Conservation (phyloP, 1,140 invertebrate genomes). For the Neodiprion lecontei region DNA sequence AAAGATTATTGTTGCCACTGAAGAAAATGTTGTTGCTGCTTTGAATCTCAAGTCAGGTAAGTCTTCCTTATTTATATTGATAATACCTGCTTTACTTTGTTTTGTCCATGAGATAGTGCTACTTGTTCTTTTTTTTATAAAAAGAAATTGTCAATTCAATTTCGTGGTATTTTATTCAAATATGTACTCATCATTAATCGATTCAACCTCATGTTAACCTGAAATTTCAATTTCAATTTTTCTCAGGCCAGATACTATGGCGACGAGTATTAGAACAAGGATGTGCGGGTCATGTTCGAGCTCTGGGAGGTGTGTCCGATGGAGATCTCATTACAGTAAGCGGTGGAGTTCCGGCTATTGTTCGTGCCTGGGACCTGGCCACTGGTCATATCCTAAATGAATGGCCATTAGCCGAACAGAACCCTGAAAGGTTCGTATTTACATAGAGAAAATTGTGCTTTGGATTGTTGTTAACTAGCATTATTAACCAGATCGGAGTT, state of each 20-base stretch:
- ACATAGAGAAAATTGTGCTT: not conserved
- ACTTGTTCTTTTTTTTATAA: no score
- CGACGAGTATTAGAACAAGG: conserved; percentile 78
- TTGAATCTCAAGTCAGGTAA: conserved; percentile 82
- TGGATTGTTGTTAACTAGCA: no score
- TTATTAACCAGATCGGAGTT: no score
- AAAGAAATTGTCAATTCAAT: no score
- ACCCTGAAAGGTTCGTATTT: conserved; percentile 48
- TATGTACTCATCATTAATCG: no score
- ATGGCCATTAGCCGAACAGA: conserved; percentile 59
- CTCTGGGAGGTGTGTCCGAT: conserved; percentile 66
- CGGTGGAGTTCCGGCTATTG: conserved; percentile 73
- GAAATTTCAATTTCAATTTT: conserved; percentile 16
- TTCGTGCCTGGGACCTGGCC: conserved; percentile 79
- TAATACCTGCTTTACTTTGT: not conserved
- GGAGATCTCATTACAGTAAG: conserved; percentile 75
- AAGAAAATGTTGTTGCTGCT: conserved; percentile 87
- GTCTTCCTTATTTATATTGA: conserved; percentile 24
- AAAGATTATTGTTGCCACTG: conserved; percentile 84
- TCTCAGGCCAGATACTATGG: conserved; percentile 79
- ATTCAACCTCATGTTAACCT: not conserved
- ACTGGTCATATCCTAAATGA: conserved; percentile 69
- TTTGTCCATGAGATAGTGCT: no score
- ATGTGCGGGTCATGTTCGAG: conserved; percentile 50
- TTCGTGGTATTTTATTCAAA: no score